Evolutionary conservation across 2,113 vertebrate genomes (phyloP).

Genomic region (Dolichallabes microphthalmus): DNA sequence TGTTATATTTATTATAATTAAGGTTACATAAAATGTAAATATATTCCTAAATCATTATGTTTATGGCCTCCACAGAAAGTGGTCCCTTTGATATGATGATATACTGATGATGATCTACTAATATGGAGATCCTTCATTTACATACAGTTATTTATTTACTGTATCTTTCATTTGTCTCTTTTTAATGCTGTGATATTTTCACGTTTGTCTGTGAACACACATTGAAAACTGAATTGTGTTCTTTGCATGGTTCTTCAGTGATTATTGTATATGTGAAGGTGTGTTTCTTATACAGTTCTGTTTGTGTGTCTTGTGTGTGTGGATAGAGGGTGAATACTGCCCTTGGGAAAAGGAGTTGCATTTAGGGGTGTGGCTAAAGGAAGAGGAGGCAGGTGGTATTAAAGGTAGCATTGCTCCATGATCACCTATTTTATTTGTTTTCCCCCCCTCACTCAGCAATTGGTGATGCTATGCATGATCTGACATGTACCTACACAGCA

Average conservation of each 20-base stretch:
- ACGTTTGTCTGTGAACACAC: neutral
- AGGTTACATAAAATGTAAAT: neutral
- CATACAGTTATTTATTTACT: neutral
- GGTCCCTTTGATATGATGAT: neutral
- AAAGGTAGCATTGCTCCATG: conserved; percentile 74
- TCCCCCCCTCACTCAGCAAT: neutral
- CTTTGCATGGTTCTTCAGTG: conserved; percentile 20
- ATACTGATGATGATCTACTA: too few species aligned
- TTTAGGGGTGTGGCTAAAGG: conserved; percentile 79
- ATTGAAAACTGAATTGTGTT: conserved; percentile 42
- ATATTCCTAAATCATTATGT: neutral
- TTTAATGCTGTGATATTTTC: neutral
- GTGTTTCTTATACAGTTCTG: conserved; percentile 16
- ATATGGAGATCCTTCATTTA: neutral
- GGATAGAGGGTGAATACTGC: conserved; percentile 84
- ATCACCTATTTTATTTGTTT: neutral
- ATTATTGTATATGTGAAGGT: conserved; percentile 44
- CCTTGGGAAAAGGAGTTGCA: conserved; percentile 82
- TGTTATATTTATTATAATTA: too few species aligned
- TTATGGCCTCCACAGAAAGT: neutral
- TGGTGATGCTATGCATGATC: conserved; percentile 10
- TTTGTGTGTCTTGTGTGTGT: conserved; percentile 57
- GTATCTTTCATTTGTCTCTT: neutral
- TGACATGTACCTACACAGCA: neutral
- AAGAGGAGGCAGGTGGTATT: conserved; percentile 78